Evolutionary conservation across 1,140 invertebrate genomes (phyloP).

Genomic region (Euwallacea similis): DNA sequence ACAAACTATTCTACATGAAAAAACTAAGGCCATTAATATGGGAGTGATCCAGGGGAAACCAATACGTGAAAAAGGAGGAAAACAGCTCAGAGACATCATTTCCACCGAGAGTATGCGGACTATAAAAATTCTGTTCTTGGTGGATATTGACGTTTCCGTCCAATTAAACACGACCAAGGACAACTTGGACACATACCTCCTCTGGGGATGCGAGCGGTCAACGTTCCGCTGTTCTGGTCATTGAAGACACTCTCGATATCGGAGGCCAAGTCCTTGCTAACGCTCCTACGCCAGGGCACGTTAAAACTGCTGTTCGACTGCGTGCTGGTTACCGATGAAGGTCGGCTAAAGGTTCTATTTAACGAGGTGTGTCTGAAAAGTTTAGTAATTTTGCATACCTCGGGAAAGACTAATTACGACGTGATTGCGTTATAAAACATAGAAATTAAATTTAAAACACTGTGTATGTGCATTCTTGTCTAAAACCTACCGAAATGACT

Average conservation of each 20-base stretch:
- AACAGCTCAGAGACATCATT: not conserved
- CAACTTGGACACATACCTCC: constrained; percentile 47
- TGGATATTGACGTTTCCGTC: not conserved
- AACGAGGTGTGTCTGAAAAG: constrained; percentile 48
- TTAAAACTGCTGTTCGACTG: constrained; percentile 45
- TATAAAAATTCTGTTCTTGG: too few relatives aligned
- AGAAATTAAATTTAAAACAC: too few relatives aligned
- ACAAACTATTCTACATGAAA: constrained; percentile 33
- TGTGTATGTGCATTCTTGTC: not conserved
- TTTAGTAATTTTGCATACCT: too few relatives aligned
- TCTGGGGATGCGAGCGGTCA: constrained; percentile 62
- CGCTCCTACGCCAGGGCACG: constrained; percentile 61
- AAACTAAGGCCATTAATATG: constrained; percentile 33
- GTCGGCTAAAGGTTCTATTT: constrained; percentile 47
- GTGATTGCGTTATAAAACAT: too few relatives aligned
- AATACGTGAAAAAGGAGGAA: constrained; percentile 18
- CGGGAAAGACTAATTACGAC: too few relatives aligned
- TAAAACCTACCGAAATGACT: constrained; percentile 34
- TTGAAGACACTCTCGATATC: constrained; percentile 62
- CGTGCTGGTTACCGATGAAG: constrained; percentile 35
- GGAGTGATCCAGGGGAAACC: constrained; percentile 1
- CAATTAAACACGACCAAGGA: constrained; percentile 6
- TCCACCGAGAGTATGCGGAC: not conserved
- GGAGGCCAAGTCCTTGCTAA: constrained; percentile 60
- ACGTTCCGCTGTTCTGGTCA: constrained; percentile 37